These are phyloP conservation scores for Sorex fumeus DNA, from an alignment of 2,113 vertebrate species.

Conservation along the genomic window DNA sequence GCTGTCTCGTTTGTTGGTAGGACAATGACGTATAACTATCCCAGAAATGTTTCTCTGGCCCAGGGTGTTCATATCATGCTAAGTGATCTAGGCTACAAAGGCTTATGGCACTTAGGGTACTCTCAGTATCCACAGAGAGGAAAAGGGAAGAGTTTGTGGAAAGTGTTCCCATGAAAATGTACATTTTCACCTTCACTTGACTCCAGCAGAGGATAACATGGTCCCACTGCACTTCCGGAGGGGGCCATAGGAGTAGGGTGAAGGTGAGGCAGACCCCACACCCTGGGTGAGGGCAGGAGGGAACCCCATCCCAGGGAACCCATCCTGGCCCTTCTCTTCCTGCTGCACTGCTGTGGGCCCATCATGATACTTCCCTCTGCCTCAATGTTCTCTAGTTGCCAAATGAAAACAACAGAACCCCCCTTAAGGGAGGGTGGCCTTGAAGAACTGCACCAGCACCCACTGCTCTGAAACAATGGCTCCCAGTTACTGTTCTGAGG, in stretches of 20 bases:
- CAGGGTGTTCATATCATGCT: fast-evolving
- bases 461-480: neutral
- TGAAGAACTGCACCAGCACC: neutral
- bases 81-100: neutral
- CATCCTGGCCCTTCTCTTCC: neutral
- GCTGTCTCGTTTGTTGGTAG: neutral
- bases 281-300: fast-evolving
- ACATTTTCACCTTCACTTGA: neutral
- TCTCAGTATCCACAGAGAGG: neutral
- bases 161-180: neutral
- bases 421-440: neutral
- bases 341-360: neutral
- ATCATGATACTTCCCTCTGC: neutral
- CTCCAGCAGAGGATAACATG: neutral
- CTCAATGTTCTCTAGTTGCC: conserved; percentile 16
- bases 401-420: conserved; percentile 24
- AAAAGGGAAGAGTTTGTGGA: neutral
- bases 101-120: neutral
- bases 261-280: neutral
- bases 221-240: neutral
- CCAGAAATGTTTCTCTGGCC: neutral
- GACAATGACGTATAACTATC: neutral
- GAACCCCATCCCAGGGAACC: too few relatives aligned
- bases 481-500: neutral
- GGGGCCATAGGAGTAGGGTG: neutral